These are phyloP conservation scores for Todiramphus saurophagus DNA, from an alignment of 2,113 vertebrate genomes.

Conservation along the genomic window DNA sequence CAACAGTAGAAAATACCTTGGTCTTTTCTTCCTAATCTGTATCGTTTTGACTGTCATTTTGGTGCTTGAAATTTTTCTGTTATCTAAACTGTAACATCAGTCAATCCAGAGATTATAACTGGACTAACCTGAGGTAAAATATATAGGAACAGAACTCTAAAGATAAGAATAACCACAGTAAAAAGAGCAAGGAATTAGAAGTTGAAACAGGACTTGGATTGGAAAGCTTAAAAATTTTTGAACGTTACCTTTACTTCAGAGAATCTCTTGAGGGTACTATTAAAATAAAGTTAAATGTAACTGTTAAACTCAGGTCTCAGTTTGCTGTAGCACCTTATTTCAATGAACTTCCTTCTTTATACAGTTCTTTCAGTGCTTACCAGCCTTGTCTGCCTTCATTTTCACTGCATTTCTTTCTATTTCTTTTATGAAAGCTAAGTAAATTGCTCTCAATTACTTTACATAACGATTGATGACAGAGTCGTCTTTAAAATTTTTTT, in stretches of 20 bases:
- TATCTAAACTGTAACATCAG: not conserved
- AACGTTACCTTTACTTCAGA: not conserved
- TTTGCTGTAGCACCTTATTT: not conserved
- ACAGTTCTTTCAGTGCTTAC: not conserved
- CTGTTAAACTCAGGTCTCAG: not conserved
- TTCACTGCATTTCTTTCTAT: not conserved
- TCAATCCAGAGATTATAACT: not conserved
- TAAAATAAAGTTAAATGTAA: not conserved
- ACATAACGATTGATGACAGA: not conserved
- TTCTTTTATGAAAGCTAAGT: not conserved
- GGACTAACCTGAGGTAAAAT: not conserved
- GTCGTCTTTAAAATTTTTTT: not conserved
- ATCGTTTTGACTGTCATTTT: not conserved
- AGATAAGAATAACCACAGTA: not conserved
- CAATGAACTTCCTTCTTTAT: not conserved
- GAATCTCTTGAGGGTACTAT: not conserved
- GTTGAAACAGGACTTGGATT: not conserved
- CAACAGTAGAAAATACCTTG: not conserved
- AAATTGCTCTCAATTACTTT: conserved; percentile 4
- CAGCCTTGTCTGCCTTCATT: not conserved
- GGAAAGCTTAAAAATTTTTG: not conserved
- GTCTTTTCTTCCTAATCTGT: not conserved
- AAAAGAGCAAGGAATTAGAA: not conserved
- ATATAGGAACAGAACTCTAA: not conserved
- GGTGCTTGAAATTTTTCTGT: not conserved